Conservation (phyloP, 2,797 vertebrate species). For the Sebastes kiyomatsui region DNA sequence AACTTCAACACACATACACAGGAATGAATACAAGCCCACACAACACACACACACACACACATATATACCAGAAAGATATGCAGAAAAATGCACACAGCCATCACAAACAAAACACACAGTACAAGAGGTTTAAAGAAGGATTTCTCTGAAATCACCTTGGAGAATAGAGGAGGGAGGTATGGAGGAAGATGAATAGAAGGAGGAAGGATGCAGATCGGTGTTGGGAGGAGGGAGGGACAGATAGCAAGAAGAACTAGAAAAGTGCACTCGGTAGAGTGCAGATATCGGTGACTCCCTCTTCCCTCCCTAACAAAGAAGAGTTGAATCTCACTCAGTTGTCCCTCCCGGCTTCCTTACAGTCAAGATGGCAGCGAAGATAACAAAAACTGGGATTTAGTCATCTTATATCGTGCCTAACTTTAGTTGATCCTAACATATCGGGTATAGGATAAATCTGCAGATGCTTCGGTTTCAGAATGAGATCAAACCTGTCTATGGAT, state of each 20-base stretch:
- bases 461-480: background rate
- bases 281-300: background rate
- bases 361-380: background rate
- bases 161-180: conserved; percentile 9
- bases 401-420: background rate
- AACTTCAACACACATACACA: conserved; percentile 16
- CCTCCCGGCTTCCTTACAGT: background rate
- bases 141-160: conserved; percentile 20
- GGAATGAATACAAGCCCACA: background rate
- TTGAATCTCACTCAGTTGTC: background rate
- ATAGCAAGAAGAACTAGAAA: background rate
- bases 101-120: background rate
- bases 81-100: background rate
- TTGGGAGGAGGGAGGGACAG: background rate
- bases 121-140: conserved; percentile 12
- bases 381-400: too few relatives aligned
- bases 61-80: background rate
- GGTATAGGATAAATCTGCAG: background rate
- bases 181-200: conserved; percentile 8
- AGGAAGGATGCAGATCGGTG: background rate
- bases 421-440: background rate
- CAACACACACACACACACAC: background rate
- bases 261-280: background rate
- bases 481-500: background rate
- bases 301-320: background rate